Evolutionary conservation across 2,113 vertebrate genomes (phyloP), one percentile per base, ranked within the genome.

Genomic region (Excalfactoria chinensis): DNA sequence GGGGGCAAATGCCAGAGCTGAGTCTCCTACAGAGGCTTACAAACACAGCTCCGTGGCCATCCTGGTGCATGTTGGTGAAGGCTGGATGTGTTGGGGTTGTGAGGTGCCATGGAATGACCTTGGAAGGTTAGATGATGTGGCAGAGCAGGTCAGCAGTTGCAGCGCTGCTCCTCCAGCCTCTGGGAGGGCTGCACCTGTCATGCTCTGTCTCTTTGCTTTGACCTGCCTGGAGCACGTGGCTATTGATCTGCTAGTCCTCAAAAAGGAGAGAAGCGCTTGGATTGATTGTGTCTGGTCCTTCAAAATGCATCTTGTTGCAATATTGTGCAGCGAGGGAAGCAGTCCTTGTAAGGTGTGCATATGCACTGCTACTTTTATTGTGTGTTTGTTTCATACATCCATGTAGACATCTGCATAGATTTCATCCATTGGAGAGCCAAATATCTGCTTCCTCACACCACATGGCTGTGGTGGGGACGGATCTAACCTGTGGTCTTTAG

Each of bases 171-270:
- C 41, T 85, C 22, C 35, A 89, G 9, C 56, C 30, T 5, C 72
- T 92, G 43, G 68, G 71, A 93, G 92, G 85, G 78, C n/a, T 88
- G 93, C 93, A 95, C 72, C 95, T 96, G 93, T 95, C 76, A 51
- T 84, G 66, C 72, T 94, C 89, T 83, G 5, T 95, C 93, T 84
- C 92, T 85, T 90, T 89, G 74, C 92, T 92, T 80, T 91, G 94
- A 80, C 56, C 60, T 92, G n/a, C 64, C n/a, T 3, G 1, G 67
- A 93, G 66, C 87, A 88, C 0, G 0, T 60, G 60, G 43, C 51
- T 92, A 67, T 96, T 90, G 68, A 76, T 81, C 49, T 94, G 77
- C 58, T 22, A 11, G 40, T 87, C 59, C 84, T 91, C 1, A 4
- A 70, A 87, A 87, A 89, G 75, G 37, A 56, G 25, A 73, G 71